Evolutionary conservation across 2,113 vertebrate species (phyloP).

Genomic region (Erinaceus europaeus): DNA sequence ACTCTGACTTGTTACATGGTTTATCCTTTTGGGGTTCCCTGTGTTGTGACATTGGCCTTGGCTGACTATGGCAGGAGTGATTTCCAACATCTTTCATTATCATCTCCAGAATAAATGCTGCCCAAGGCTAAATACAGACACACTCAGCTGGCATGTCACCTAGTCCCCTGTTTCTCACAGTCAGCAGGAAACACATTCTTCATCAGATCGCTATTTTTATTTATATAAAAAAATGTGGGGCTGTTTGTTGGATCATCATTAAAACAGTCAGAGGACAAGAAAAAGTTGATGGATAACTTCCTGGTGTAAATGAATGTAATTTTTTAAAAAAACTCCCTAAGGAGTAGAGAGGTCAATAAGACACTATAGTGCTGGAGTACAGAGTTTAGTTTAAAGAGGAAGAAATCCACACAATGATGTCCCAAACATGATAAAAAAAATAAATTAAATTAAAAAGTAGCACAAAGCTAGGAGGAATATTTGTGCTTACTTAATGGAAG

Average conservation of each 20-base stretch:
- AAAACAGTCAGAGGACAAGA: conserved; percentile 73
- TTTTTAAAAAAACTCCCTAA: conserved; percentile 69
- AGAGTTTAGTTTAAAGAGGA: conserved; percentile 51
- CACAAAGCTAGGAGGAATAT: background rate
- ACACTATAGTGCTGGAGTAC: conserved; percentile 47
- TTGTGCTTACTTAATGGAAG: background rate
- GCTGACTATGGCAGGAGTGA: conserved; percentile 3
- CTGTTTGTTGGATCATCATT: conserved; percentile 74
- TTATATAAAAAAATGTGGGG: conserved; percentile 67
- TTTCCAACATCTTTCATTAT: conserved; percentile 18
- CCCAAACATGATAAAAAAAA: background rate
- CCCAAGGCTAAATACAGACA: conserved; percentile 62
- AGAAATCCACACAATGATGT: background rate
- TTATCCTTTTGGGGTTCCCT: background rate
- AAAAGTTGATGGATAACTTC: conserved; percentile 84
- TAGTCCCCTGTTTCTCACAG: conserved; percentile 80
- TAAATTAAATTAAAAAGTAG: background rate
- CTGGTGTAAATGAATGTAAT: conserved; percentile 75
- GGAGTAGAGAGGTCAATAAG: conserved; percentile 76
- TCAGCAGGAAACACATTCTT: conserved; percentile 75
- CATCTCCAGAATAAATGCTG: conserved; percentile 37
- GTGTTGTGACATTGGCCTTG: background rate
- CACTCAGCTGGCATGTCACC: conserved; percentile 51
- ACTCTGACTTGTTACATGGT: background rate
- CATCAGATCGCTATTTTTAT: conserved; percentile 74